Percentiles rank a stretch among this genome's conserved stretches.
phyloP scores from a whole-genome alignment of 2,888 invertebrate species.

The Trisateles emortualis region DNA sequence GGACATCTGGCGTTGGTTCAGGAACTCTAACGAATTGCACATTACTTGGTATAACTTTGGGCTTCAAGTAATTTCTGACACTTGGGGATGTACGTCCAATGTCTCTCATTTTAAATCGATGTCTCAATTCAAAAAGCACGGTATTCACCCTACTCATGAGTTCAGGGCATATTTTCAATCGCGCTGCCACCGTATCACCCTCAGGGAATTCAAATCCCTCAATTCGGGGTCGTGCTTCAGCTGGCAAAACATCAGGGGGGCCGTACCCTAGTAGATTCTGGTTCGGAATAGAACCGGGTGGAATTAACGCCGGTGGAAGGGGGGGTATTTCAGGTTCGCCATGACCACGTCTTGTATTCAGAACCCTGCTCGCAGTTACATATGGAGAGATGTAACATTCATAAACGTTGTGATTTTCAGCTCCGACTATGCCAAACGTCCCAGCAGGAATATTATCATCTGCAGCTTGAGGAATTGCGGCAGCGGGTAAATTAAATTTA shows the following conservation, averaged over 20 bases:
- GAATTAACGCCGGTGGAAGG: slow-evolving; percentile 24
- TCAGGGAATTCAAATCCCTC: slow-evolving; percentile 32
- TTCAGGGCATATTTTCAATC: slow-evolving; percentile 20
- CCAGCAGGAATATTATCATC: slow-evolving; percentile 4
- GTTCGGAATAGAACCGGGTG: slow-evolving; percentile 21
- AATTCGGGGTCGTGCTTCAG: slow-evolving; percentile 26
- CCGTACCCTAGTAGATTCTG: slow-evolving; percentile 30
- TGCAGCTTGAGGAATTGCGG: slow-evolving; percentile 24
- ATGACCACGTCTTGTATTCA: slow-evolving; percentile 12
- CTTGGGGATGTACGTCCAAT: slow-evolving; percentile 6
- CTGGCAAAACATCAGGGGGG: slow-evolving; percentile 22
- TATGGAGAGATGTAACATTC: slow-evolving; percentile 25
- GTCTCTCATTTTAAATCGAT: slow-evolving; percentile 3
- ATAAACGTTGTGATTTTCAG: slow-evolving; percentile 4
- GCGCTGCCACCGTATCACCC: slow-evolving; percentile 17
- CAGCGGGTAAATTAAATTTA: slow-evolving; percentile 27
- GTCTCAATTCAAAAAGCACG: slow-evolving; percentile 7
- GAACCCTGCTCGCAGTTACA: slow-evolving; percentile 24
- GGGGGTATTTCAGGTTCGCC: slow-evolving; percentile 24
- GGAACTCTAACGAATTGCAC: background rate
- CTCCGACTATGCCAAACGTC: too few relatives aligned
- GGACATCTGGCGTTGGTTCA: background rate
- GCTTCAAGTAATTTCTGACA: background rate
- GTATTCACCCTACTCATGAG: slow-evolving; percentile 26
- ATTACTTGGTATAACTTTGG: background rate